Conservation (phyloP, 2,888 invertebrate genomes). For the Erebia ligea region DNA sequence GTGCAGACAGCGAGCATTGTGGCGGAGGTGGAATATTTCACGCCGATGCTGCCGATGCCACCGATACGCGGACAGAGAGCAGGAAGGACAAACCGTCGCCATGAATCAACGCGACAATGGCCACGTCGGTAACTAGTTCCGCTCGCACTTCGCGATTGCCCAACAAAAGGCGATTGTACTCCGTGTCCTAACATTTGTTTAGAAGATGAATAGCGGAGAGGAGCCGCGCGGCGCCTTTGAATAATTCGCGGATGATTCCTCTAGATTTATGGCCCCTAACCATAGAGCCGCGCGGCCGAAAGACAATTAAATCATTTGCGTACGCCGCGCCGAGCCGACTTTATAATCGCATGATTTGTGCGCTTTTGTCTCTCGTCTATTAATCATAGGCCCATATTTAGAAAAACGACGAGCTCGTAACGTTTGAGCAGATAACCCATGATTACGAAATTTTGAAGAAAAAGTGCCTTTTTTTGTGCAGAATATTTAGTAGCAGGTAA, state of each 20-base stretch:
- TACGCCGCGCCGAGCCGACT: slow-evolving; percentile 50
- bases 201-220: slow-evolving; percentile 39
- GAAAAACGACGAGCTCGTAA: slow-evolving; percentile 39
- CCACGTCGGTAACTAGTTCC: slow-evolving; percentile 45
- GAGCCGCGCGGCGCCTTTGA: slow-evolving; percentile 69
- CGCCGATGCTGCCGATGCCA: slow-evolving; percentile 72
- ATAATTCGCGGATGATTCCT: slow-evolving; percentile 71
- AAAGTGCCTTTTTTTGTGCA: slow-evolving; percentile 23
- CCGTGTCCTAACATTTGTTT: slow-evolving; percentile 46
- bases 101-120: slow-evolving; percentile 67
- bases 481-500: slow-evolving; percentile 24
- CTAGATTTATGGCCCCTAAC: slow-evolving; percentile 78
- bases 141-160: slow-evolving; percentile 34
- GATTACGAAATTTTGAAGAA: slow-evolving; percentile 35
- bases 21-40: slow-evolving; percentile 72
- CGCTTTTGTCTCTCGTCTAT: slow-evolving; percentile 52
- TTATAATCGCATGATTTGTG: slow-evolving; percentile 62
- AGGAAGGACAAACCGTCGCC: slow-evolving; percentile 68
- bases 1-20: slow-evolving; percentile 51
- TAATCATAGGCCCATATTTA: slow-evolving; percentile 36
- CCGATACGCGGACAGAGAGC: slow-evolving; percentile 65
- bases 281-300: slow-evolving; percentile 63
- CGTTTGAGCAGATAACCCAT: slow-evolving; percentile 37
- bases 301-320: slow-evolving; percentile 79
- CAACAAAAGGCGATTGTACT: slow-evolving; percentile 43